Evolutionary conservation across 2,113 vertebrate genomes (phyloP), one percentile per base, ranked within the genome.

Genomic region (Rousettus leschenaultii): DNA sequence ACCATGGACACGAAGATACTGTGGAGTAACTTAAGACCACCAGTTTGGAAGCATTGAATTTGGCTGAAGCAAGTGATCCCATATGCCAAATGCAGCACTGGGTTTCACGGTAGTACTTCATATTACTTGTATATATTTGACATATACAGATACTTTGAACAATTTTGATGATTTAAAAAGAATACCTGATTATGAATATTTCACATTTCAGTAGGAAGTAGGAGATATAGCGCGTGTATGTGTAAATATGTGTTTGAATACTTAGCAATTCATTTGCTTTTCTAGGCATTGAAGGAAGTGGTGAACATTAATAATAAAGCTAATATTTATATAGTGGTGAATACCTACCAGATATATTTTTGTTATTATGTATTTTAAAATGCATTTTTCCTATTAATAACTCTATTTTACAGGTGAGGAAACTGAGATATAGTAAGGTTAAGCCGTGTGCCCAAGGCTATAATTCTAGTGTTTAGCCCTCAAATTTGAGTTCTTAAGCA

Each of bases 111-210:
- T 21, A 40, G 7, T 35, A 30, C 35, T 22, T 26, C 35, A 26
- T 19, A 26, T 22, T 55, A 16, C 2, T 11, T 30, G 16, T 30
- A 26, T 73, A 28, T 30, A 35, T 26, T 48, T 48, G 24, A 93
- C 28, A 28, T 45, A 22, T 26, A 38, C 8, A 53, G 12, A 22
- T 24, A 38, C 24, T 87, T 93, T 63, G 26, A 79, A 22, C 22
- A 59, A 8, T 74, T 97, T 59, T 73, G 65, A 43, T 61, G 94
- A 83, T 78, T 96, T 40, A 71, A 59, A 94, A 92, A 38, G 7
- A 89, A 74, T 16, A 80, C 6, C 2, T 78, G 19, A n/a, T 48
- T 84, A 40, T 94, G 78, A 89, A 79, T n/a, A 65, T 4, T 78
- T 10, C 66, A 78, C 5, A 51, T 71, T 65, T 95, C 6, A 48